phyloP scores from a whole-genome alignment of 1,140 invertebrate genomes.

The Scaptomyza pallida region DNA sequence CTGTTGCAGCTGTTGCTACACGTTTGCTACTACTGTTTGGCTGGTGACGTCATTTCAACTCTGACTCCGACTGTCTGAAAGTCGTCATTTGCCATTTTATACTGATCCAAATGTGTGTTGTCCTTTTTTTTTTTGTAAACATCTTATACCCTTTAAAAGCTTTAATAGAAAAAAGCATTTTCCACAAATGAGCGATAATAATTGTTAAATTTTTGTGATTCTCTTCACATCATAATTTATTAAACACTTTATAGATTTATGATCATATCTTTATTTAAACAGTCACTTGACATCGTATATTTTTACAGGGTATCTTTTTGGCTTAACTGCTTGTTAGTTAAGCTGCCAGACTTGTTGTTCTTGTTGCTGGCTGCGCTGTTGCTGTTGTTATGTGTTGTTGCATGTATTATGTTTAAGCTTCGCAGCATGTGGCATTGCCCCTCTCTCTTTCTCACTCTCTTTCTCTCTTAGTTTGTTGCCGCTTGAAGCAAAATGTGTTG shows the following conservation, averaged over 20 bases:
- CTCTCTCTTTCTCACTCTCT: background rate
- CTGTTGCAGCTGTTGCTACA: slow-evolving; percentile 21
- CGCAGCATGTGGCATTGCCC: slow-evolving; percentile 63
- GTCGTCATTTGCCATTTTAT: background rate
- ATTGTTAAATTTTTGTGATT: too few species aligned
- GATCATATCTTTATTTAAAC: too few species aligned
- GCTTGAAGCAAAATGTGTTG: slow-evolving; percentile 36
- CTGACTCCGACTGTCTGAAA: background rate
- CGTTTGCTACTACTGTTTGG: slow-evolving; percentile 2
- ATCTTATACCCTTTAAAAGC: slow-evolving; percentile 16
- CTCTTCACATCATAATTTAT: too few species aligned
- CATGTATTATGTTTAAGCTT: slow-evolving; percentile 47
- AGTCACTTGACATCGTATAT: too few species aligned
- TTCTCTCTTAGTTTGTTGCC: slow-evolving; percentile 38
- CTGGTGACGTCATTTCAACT: slow-evolving; percentile 20
- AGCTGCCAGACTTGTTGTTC: slow-evolving; percentile 16
- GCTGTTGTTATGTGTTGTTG: slow-evolving; percentile 37
- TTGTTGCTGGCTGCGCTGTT: slow-evolving; percentile 28
- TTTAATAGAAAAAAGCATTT: too few species aligned
- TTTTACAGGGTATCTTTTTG: background rate
- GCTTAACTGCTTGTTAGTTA: background rate
- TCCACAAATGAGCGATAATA: too few species aligned
- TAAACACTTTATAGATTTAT: too few species aligned
- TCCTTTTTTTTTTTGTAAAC: slow-evolving; percentile 61
- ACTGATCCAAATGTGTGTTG: slow-evolving; percentile 48